Evolutionary conservation across 2,797 vertebrate genomes (phyloP), one percentile per base, ranked within the genome.

Genomic region (Rhinichthys osculus): DNA sequence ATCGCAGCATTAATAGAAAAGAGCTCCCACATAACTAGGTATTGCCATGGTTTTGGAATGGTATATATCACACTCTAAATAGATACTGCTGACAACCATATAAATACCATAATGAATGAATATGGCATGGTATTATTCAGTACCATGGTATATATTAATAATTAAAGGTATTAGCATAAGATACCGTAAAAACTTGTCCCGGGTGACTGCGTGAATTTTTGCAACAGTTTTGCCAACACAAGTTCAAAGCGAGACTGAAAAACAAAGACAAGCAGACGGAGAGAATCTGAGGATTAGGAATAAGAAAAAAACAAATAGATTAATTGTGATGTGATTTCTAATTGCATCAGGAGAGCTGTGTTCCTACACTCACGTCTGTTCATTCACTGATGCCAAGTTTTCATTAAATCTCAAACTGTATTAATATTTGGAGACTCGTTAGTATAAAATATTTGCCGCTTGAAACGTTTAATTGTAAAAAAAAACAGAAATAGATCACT

Each of bases 391-490:
- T 82, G 80, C 67, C 81, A 72, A 82, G 70, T 82, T 82, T 73
- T n/a, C 70, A 82, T 47, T 73, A 62, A 82, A 73, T 44, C 79
- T 81, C 52, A 62, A 73, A 82, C 19, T 73, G 38, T 73, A 62
- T 73, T 82, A 82, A 82, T 69, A 70, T 81, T 70, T 81, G 23
- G 33, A 70, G 66, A 11, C 27, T 50, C 4, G 4, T n/a, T n/a
- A 40, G 79, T 7, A 70, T 54, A 70, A 50, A 81, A 70, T 70
- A 70, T 81, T 81, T 81, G 66, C 30, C 23, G 54, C n/a, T 71
- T 82, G 33, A 82, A 72, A 35, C 44, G 67, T 82, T 72, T 71
- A 71, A 82, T 82, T 81, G 79, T 71, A 71, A 82, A 72, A 35
- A 35, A 35, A 82, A 38, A 71, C 78, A 50, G 17, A 67, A 67